Evolutionary conservation across 2,113 vertebrate genomes (phyloP).

Genomic region (Panurus biarmicus): DNA sequence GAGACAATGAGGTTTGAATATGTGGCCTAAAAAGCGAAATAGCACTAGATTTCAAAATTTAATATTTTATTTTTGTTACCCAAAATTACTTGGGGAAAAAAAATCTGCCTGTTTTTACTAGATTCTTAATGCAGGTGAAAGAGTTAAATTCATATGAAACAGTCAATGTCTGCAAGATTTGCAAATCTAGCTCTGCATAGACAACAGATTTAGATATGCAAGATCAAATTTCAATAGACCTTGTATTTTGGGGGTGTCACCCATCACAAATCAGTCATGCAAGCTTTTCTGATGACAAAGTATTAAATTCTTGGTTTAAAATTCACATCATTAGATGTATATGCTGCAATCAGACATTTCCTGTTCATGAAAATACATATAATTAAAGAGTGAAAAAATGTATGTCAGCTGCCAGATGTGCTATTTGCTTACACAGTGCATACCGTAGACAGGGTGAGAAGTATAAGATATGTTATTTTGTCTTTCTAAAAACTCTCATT

Average conservation of each 20-base stretch:
- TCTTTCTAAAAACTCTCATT: background rate
- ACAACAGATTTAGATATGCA: background rate
- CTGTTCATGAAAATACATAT: conserved; percentile 30
- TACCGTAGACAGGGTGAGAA: background rate
- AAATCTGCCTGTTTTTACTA: background rate
- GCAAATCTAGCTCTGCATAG: background rate
- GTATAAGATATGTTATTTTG: background rate
- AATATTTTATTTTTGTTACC: background rate
- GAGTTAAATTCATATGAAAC: background rate
- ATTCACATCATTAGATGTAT: background rate
- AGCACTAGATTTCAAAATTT: background rate
- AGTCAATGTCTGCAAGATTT: background rate
- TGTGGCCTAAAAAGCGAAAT: background rate
- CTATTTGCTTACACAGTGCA: conserved; percentile 5
- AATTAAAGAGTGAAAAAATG: conserved; percentile 23
- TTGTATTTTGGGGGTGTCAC: background rate
- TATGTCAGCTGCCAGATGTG: conserved; percentile 57
- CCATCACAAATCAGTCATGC: background rate
- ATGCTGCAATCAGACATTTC: conserved; percentile 44
- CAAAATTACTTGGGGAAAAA: background rate
- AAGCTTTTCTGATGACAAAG: conserved; percentile 11
- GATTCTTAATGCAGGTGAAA: background rate
- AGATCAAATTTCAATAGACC: background rate
- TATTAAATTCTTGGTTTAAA: conserved; percentile 1
- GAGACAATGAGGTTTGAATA: background rate